These are phyloP conservation scores for Sminthopsis crassicaudata DNA, from an alignment of 2,113 vertebrate species.

Conservation along the genomic window DNA sequence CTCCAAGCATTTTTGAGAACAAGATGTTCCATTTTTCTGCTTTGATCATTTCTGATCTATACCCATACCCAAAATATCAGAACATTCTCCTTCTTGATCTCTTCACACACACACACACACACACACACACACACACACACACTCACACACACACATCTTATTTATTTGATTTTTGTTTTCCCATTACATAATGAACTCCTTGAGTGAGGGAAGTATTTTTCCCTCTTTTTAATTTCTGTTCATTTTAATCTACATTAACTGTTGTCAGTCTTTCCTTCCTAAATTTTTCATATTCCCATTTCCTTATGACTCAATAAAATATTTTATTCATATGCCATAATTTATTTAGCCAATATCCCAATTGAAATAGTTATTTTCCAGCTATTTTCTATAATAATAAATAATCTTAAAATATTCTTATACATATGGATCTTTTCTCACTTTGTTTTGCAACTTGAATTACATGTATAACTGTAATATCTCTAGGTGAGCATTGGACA, in stretches of 20 bases:
- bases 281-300: neutral
- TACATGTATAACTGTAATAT: neutral
- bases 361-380: neutral
- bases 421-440: neutral
- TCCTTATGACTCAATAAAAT: neutral
- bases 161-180: neutral
- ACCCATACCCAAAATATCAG: neutral
- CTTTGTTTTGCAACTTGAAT: neutral
- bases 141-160: neutral
- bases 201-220: neutral
- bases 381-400: neutral
- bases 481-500: neutral
- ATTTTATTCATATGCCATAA: neutral
- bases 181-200: neutral
- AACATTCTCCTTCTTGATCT: neutral
- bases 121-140: no score
- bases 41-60: neutral
- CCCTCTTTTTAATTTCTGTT: neutral
- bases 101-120: neutral
- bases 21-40: neutral
- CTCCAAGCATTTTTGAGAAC: neutral
- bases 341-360: neutral
- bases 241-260: neutral
- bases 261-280: neutral
- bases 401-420: neutral